Conservation (phyloP, 2,113 vertebrate genomes). For the Coptodon rendalli region DNA sequence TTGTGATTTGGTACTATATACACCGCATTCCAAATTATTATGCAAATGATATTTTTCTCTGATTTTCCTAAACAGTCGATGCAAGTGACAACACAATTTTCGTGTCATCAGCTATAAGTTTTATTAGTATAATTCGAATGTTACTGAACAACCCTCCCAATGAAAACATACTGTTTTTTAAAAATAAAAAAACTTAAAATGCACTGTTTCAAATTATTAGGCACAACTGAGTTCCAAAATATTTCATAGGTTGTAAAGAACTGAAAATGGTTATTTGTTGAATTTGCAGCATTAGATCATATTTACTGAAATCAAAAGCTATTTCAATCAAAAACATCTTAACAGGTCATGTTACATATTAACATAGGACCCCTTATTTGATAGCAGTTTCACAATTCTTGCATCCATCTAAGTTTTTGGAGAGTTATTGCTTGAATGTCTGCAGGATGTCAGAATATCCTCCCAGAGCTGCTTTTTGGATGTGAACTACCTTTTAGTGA, state of each 20-base stretch:
- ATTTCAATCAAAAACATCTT: background rate
- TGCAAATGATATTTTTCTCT: background rate
- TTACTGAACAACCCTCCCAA: background rate
- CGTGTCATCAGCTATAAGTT: background rate
- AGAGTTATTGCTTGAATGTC: background rate
- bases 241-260: background rate
- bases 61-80: background rate
- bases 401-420: background rate
- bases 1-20: background rate
- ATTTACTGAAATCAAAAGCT: background rate
- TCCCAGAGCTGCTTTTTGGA: background rate
- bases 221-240: background rate
- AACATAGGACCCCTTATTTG: background rate
- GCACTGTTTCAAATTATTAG: background rate
- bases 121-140: background rate
- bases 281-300: background rate
- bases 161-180: background rate
- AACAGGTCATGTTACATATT: background rate
- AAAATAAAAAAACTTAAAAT: background rate
- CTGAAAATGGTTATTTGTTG: background rate
- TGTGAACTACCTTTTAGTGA: background rate
- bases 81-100: background rate
- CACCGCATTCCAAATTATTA: background rate
- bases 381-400: background rate
- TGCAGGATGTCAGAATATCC: background rate